Evolutionary conservation across 2,113 vertebrate genomes (phyloP).

Genomic region (Hemiscyllium ocellatum): DNA sequence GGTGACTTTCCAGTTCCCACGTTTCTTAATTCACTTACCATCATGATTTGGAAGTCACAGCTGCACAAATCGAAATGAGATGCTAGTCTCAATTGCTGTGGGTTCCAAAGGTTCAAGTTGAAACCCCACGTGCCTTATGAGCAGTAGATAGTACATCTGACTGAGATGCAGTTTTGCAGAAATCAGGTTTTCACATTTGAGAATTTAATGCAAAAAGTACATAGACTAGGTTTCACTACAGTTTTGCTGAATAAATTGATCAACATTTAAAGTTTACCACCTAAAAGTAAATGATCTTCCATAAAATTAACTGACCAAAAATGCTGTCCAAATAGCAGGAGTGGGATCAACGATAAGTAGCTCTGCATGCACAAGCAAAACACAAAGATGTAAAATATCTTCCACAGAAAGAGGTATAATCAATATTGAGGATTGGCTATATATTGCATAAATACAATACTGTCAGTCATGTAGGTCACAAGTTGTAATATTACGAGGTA

Average conservation of each 20-base stretch:
- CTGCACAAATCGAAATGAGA: background rate
- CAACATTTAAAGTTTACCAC: background rate
- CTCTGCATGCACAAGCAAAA: background rate
- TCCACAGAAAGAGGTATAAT: background rate
- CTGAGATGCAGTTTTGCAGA: background rate
- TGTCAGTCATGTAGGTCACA: background rate
- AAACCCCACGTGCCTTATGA: background rate
- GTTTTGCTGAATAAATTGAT: background rate
- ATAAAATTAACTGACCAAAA: conserved; percentile 2
- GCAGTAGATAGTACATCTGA: background rate
- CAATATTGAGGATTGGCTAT: background rate
- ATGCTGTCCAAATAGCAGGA: background rate
- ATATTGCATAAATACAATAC: conserved; percentile 13
- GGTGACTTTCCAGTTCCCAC: background rate
- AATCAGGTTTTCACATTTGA: background rate
- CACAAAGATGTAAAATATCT: background rate
- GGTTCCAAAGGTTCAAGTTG: background rate
- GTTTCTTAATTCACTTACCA: background rate
- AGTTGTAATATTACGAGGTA: background rate
- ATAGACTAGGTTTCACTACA: background rate
- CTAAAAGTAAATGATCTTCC: background rate
- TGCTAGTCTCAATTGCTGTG: background rate
- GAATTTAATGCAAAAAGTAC: background rate
- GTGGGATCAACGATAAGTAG: background rate
- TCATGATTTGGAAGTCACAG: background rate